Base-by-base conservation (phyloP, 2,113 vertebrate genomes). In the Enhydra lutris region DNA sequence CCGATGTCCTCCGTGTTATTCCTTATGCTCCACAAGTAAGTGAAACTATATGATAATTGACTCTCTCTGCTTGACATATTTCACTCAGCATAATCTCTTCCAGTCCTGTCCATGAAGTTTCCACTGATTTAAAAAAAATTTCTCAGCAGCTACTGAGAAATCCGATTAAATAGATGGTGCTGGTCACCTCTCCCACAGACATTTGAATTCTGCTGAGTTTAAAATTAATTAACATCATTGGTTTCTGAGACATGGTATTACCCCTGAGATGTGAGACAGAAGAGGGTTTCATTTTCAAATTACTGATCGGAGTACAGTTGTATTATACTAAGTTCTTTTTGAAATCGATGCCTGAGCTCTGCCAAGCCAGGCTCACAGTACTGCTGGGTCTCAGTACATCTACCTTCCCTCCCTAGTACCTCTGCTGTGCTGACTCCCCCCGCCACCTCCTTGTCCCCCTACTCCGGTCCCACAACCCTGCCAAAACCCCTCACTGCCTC, bases 71-170 rank as follows among this genome's bases (percentile, higher is more conserved):
- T 55, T 55, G 52, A 55, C 52, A 55, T 55, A 18, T 55, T 55
- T 55, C 52, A 55, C 52, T 55, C 52, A 6, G 52, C 52, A 18
- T 55, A 55, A 55, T 55, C 52, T 55, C 52, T 55, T 55, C 52
- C 52, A 55, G 52, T 18, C 52, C 52, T 55, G 52, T 55, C 52
- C 17, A 55, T 55, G 52, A 87, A 97, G 89, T 98, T 98, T 98
- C 97, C 97, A 93, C 23, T 97, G 65, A 45, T 67, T 94, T 92
- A 82, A 52, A 52, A 96, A 91, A n/a, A 97, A 89, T 94, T 94
- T 79, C 59, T 94, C 78, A 93, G 78, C 45, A 21, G 59, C 73
- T 42, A 7, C 85, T 69, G 69, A 59, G 78, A 96, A 89, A 89
- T 93, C 36, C 10, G 17, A 67, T 57, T 69, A 10, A 95, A 55